These are phyloP conservation scores for Phaethornis superciliosus DNA, from an alignment of 2,113 vertebrate genomes.

Conservation along the genomic window DNA sequence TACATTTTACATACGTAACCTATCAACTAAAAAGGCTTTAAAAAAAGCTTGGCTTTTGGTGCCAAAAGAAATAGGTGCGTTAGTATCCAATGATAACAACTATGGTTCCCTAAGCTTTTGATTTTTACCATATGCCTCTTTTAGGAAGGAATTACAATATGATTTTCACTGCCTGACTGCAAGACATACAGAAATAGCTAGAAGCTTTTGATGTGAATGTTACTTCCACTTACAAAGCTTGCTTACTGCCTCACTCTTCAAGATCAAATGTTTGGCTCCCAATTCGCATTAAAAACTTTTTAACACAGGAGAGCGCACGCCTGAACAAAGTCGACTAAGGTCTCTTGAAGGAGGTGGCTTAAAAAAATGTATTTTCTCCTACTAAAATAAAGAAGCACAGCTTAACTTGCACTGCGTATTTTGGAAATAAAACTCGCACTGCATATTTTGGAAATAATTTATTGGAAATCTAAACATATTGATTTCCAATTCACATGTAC, in stretches of 20 bases:
- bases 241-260: background rate
- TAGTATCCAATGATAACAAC: background rate
- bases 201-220: background rate
- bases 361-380: background rate
- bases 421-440: background rate
- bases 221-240: background rate
- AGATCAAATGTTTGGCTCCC: background rate
- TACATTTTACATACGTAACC: background rate
- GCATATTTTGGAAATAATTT: background rate
- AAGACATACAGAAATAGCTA: background rate
- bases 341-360: background rate
- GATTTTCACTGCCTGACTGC: background rate
- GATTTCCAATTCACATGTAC: fast-evolving
- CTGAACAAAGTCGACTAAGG: background rate
- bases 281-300: background rate
- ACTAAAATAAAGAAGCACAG: background rate
- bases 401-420: background rate
- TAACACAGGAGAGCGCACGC: background rate
- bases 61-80: background rate
- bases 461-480: background rate
- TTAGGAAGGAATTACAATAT: background rate
- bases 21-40: background rate
- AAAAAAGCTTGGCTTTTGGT: background rate
- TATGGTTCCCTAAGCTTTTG: background rate
- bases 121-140: background rate